Base-by-base conservation (phyloP, 2,888 invertebrate genomes). In the Machimus rusticus region DNA sequence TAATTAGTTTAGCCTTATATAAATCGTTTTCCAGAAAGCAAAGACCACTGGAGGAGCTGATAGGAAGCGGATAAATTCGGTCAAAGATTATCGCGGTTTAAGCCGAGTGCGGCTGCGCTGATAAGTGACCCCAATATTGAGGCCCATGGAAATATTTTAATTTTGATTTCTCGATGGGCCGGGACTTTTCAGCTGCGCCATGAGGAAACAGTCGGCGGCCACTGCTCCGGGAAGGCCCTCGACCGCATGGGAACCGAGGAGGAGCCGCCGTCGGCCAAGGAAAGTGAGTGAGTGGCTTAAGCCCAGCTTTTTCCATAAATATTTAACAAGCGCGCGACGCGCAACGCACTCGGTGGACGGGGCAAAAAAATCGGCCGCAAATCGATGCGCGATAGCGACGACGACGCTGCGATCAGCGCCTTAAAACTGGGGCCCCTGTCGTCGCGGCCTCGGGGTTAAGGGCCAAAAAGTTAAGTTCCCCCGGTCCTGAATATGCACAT, bases 401-500 rank as follows among this genome's bases (percentile, higher is more conserved):
- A 46, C 43, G n/a, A n/a, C n/a, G n/a, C 31, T 34, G 2, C 9
- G n/a, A 37, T n/a, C 37, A 31, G 16, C 31, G 57, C 37, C 57
- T 82, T 66, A 37, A 82, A 82, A 31, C 19, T 46, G n/a, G 6
- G 57, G 39, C 16, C 81, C 31, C 28, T 31, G 16, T 39, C 39
- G 39, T 39, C 39, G 39, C 39, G 39, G 12, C 39, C 66, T 28
- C 1, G 37, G 66, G 82, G 82, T 82, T 82, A 82, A 82, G 82
- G 82, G 82, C 82, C 82, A 82, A 82, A 39, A 82, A 66, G 82
- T 82, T 82, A 82, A 82, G 23, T 57, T 82, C n/a, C 19, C 8
- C 57, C 57, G 82, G 46, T 82, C 82, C 82, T 82, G 82, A 82
- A 82, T 82, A 82, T 82, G 82, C 82, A 82, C 82, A 82, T 82